These are phyloP conservation scores for Carpatolechia fugitivella DNA, from an alignment of 2,888 invertebrate genomes.

Conservation along the genomic window DNA sequence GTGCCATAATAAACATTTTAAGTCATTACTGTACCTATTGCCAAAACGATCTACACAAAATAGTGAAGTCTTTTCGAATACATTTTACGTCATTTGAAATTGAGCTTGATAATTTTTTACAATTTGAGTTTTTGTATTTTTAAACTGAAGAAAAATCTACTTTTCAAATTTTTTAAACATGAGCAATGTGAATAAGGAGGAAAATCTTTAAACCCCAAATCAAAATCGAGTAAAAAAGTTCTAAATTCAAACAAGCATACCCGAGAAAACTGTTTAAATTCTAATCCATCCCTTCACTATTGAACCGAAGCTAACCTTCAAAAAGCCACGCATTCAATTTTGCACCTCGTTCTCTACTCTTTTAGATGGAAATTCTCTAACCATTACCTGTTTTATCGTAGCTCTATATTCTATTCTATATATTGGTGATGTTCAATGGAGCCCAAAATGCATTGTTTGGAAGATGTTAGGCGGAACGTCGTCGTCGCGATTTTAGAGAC, in stretches of 20 bases:
- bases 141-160: no score
- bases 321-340: background rate
- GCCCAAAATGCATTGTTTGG: slow-evolving; percentile 53
- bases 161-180: no score
- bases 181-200: no score
- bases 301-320: slow-evolving; percentile 8
- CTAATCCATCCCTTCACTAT: slow-evolving; percentile 53
- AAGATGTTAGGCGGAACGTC: slow-evolving; percentile 52
- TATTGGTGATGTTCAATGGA: slow-evolving; percentile 29
- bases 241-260: background rate
- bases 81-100: no score
- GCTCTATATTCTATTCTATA: background rate
- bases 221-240: background rate
- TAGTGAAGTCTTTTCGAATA: no score
- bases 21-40: no score
- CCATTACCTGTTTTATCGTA: background rate
- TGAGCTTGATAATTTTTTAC: no score
- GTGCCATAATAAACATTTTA: no score
- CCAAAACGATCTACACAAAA: no score
- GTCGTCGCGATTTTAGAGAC: slow-evolving; percentile 73
- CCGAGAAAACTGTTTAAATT: slow-evolving; percentile 58
- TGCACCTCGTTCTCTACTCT: background rate
- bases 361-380: background rate
- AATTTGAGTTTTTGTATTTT: no score
- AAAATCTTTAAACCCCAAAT: background rate